Conservation (phyloP, 2,888 invertebrate species). For the Protophormia terraenovae region DNA sequence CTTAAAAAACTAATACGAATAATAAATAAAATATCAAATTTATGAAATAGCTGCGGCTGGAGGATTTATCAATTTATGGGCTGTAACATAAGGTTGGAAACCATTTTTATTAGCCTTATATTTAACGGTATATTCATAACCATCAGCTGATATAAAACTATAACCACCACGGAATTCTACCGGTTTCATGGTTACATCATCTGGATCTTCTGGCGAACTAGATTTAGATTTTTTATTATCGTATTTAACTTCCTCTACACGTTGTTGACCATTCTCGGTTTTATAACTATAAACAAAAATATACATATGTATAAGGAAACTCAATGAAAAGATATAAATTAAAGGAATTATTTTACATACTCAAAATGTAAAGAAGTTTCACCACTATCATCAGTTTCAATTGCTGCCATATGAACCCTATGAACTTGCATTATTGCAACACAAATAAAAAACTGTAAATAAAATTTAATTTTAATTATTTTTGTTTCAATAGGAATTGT, state of each 20-base stretch:
- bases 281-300: constrained; percentile 75
- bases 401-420: constrained; percentile 38
- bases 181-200: constrained; percentile 64
- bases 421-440: background rate
- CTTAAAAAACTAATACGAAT: background rate
- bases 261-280: constrained; percentile 78
- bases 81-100: constrained; percentile 81
- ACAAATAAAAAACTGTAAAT: constrained; percentile 48
- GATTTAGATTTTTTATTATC: constrained; percentile 46
- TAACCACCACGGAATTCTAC: constrained; percentile 80
- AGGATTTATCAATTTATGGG: constrained; percentile 73
- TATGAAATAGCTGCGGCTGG: background rate
- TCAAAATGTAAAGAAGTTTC: constrained; percentile 73
- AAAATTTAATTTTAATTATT: background rate
- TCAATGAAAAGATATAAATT: background rate
- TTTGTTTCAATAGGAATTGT: background rate
- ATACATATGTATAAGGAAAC: background rate
- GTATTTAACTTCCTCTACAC: constrained; percentile 76
- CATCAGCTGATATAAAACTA: constrained; percentile 83
- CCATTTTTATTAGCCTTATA: constrained; percentile 84
- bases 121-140: constrained; percentile 82
- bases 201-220: background rate
- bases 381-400: constrained; percentile 55
- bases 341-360: constrained; percentile 69
- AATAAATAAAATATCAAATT: background rate